Percentiles rank a stretch among this genome's conserved stretches.
These are phyloP conservation scores for Heliconius eleuchia DNA, from an alignment of 1,140 invertebrate genomes.

Conservation along the genomic window DNA sequence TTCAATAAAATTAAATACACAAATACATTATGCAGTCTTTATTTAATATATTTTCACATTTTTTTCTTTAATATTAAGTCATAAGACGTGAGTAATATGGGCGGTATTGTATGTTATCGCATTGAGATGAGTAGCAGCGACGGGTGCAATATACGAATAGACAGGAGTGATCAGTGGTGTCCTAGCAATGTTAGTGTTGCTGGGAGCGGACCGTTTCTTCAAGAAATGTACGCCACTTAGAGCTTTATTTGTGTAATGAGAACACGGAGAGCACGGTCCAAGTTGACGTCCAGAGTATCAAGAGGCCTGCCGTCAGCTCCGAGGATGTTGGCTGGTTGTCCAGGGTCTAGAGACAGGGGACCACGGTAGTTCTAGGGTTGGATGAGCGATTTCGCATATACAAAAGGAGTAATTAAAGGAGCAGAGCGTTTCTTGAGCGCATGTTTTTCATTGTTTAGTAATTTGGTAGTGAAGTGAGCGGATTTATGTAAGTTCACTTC, in stretches of 20 bases:
- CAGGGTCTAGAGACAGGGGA: constrained; percentile 63
- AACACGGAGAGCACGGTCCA: constrained; percentile 61
- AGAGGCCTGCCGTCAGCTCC: constrained; percentile 71
- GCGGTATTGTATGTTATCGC: constrained; percentile 21
- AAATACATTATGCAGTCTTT: too few species aligned
- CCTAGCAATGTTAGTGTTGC: constrained; percentile 26
- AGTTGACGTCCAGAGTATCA: constrained; percentile 73
- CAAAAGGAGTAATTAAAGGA: constrained; percentile 2
- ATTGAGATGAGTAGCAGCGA: constrained; percentile 12
- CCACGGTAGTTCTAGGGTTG: constrained; percentile 63
- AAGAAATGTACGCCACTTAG: constrained; percentile 46
- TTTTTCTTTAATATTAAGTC: too few species aligned
- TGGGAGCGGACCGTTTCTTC: constrained; percentile 53
- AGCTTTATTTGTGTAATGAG: constrained; percentile 64
- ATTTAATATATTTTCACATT: too few species aligned
- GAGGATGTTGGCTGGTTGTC: constrained; percentile 71
- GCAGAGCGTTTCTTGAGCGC: constrained; percentile 52
- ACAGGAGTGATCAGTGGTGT: constrained; percentile 32
- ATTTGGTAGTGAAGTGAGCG: constrained; percentile 66
- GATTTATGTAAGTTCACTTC: constrained; percentile 75
- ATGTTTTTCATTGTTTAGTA: constrained; percentile 48
- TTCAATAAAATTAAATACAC: too few species aligned
- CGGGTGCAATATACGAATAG: constrained; percentile 13
- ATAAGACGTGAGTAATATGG: constrained; percentile 18
- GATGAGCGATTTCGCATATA: constrained; percentile 21